Conservation (phyloP, 2,113 vertebrate species). For the Tretioscincus oriximinensis region DNA sequence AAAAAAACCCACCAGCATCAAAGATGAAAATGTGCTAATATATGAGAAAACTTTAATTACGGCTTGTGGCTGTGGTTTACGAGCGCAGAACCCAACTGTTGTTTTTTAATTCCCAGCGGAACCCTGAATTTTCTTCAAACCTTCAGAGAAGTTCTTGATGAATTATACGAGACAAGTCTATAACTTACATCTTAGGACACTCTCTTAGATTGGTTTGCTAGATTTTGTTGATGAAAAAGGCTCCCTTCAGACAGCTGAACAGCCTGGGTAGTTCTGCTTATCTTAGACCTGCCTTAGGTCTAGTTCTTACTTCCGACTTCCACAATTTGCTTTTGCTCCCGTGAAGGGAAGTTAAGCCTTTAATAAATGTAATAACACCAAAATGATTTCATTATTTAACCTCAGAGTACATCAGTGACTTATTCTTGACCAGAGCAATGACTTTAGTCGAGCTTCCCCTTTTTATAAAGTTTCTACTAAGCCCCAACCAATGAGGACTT, state of each 20-base stretch:
- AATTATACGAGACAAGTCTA: too few relatives aligned
- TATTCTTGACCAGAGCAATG: too few relatives aligned
- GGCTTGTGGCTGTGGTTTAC: conserved; percentile 18
- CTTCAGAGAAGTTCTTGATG: background rate
- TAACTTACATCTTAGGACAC: background rate
- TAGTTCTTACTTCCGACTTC: background rate
- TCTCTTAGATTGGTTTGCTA: background rate
- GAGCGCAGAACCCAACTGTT: background rate
- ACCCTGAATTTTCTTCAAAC: conserved; percentile 11
- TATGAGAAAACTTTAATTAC: conserved; percentile 31
- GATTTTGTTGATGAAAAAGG: background rate
- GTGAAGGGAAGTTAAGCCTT: background rate
- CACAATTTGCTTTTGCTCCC: background rate
- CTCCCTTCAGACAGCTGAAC: background rate
- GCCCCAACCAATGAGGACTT: too few relatives aligned
- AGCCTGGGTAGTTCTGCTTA: background rate
- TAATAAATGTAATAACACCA: too few relatives aligned
- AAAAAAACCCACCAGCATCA: background rate
- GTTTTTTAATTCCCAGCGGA: conserved; percentile 4
- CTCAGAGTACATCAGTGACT: too few relatives aligned
- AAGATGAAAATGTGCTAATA: conserved; percentile 22
- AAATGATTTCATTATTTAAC: too few relatives aligned
- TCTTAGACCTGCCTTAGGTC: background rate
- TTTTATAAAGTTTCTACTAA: too few relatives aligned
- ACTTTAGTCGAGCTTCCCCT: too few relatives aligned